Evolutionary conservation across 2,888 invertebrate species (phyloP).

Genomic region (Chrysotoxum bicinctum): DNA sequence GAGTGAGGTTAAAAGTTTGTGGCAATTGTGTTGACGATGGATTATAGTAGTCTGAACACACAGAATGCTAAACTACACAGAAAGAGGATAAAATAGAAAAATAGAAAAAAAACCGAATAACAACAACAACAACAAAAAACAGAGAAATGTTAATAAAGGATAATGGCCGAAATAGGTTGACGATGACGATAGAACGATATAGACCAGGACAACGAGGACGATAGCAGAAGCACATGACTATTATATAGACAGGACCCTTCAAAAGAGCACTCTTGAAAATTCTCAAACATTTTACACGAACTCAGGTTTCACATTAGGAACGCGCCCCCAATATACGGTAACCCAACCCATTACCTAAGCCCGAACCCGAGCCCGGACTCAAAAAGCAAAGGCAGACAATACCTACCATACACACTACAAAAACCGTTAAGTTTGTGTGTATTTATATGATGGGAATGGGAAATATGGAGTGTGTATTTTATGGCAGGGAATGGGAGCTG

Average conservation of each 20-base stretch:
- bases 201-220: slow-evolving; percentile 9
- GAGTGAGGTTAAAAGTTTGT: slow-evolving; percentile 65
- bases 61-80: slow-evolving; percentile 54
- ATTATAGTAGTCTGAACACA: slow-evolving; percentile 62
- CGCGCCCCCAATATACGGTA: slow-evolving; percentile 6
- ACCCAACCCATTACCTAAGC: background rate
- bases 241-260: slow-evolving; percentile 45
- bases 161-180: slow-evolving; percentile 71
- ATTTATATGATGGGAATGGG: background rate
- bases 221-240: background rate
- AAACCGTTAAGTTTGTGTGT: slow-evolving; percentile 11
- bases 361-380: background rate
- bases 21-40: slow-evolving; percentile 71
- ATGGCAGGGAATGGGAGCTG: slow-evolving; percentile 12
- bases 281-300: slow-evolving; percentile 66
- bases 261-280: slow-evolving; percentile 64
- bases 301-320: slow-evolving; percentile 64
- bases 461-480: slow-evolving; percentile 20
- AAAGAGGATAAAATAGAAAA: slow-evolving; percentile 36
- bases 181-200: slow-evolving; percentile 47
- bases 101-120: background rate
- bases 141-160: slow-evolving; percentile 69
- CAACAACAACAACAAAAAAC: slow-evolving; percentile 29
- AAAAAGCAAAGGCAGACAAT: slow-evolving; percentile 12
- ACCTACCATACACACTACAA: background rate